These are phyloP conservation scores for Steinernema hermaphroditum DNA, from an alignment of 2,888 invertebrate genomes.

Conservation along the genomic window DNA sequence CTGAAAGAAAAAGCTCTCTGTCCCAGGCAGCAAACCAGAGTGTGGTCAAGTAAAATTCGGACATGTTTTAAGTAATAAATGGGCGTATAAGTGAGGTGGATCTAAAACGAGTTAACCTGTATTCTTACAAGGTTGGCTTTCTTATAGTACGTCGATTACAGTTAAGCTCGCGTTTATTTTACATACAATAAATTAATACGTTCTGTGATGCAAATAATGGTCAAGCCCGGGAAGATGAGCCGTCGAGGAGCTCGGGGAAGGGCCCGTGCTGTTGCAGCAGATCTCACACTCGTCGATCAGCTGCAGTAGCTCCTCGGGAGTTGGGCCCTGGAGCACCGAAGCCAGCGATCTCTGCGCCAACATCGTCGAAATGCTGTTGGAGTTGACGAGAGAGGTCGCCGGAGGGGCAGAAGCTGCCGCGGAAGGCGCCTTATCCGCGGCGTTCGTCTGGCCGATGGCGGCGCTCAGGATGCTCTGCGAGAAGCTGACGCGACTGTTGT, in stretches of 20 bases:
- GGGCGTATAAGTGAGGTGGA: too few species aligned
- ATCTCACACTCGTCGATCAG: conserved; percentile 91
- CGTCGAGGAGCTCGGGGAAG: conserved; percentile 74
- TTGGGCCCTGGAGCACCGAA: conserved; percentile 73
- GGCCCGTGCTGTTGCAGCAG: conserved; percentile 74
- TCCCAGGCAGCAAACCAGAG: too few species aligned
- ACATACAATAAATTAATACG: conserved; percentile 1
- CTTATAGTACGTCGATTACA: too few species aligned
- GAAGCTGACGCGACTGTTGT: conserved; percentile 63
- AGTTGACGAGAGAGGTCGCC: conserved; percentile 32
- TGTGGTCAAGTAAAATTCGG: too few species aligned
- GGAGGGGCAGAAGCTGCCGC: conserved; percentile 32
- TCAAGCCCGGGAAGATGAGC: conserved; percentile 46
- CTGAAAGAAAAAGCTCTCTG: too few species aligned
- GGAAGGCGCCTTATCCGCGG: conserved; percentile 28
- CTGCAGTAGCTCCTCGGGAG: conserved; percentile 84
- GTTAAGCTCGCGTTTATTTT: too few species aligned
- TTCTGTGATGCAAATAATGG: conserved; percentile 25
- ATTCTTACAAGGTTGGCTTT: too few species aligned
- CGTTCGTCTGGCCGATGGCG: neutral
- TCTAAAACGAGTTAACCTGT: too few species aligned
- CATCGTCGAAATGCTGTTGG: conserved; percentile 17
- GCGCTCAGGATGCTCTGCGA: conserved; percentile 15
- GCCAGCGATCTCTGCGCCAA: conserved; percentile 6
- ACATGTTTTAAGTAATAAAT: too few species aligned